Evolutionary conservation across 2,797 vertebrate species (phyloP), one percentile per base, ranked within the genome.

Genomic region (Protosalanx chinensis): DNA sequence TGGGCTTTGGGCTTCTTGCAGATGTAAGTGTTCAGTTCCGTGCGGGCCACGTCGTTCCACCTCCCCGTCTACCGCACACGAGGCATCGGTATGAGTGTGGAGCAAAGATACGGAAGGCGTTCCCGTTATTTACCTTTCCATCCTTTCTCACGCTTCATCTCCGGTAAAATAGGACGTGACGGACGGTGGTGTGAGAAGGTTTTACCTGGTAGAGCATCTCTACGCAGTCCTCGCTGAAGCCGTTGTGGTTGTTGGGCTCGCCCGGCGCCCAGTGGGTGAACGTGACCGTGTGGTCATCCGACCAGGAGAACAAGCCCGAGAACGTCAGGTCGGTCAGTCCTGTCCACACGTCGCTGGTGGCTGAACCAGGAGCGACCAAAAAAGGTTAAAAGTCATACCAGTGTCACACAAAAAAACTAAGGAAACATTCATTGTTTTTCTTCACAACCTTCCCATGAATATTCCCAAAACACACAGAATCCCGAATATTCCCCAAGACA

Each of bases 251-350:
- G 87, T 91, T 93, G 62, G 93, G 93, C 79, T 93, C 87, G 15
- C 92, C 93, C 7, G 91, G 90, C 62, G 91, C 88, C 93, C 93
- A 94, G 88, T 93, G 72, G 32, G 93, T 93, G 86, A 93, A 92
- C 20, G 73, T 88, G 27, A 85, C 86, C 3, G 76, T 53, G 53
- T 90, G 88, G 18, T 80, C 56, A 41, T 92, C 88, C 1, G 92
- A 90, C 93, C 93, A 94, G 4, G 20, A 15, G 77, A 83, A 94
- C 78, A 88, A 71, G 1, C 92, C 92, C 0, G 87, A 2, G 0
- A 87, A 5, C 0, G 3, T 0, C 65, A 90, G 73, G 78, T 93
- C 93, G 20, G 87, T 93, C 72, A 94, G 74, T 37, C 93, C 93
- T 0, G 72, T 93, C 93, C 93, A 94, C 51, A 92, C 75, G 0